Conservation (phyloP, 92 coral and sea anemone genomes). For the Umimayanthus chanpuru region DNA sequence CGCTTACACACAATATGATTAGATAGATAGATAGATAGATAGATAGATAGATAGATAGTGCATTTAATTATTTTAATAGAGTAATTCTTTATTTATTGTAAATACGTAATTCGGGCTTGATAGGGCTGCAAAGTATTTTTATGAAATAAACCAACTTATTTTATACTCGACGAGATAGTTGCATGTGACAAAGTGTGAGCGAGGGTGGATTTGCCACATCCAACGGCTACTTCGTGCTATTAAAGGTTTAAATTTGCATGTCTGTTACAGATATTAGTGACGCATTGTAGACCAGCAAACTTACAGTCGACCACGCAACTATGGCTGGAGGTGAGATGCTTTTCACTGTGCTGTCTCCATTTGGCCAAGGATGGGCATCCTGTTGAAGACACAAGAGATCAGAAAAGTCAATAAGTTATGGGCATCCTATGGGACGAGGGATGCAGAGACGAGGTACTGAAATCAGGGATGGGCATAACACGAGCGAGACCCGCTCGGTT, state of each 20-base stretch:
- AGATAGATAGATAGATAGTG: too few species aligned
- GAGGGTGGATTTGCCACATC: too few species aligned
- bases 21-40: too few species aligned
- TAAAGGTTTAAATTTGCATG: not conserved
- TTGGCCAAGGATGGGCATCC: constrained; percentile 94
- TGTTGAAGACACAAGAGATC: constrained; percentile 6
- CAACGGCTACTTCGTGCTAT: not conserved
- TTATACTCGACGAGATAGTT: not conserved
- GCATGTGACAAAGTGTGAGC: not conserved
- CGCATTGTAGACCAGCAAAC: constrained; percentile 21
- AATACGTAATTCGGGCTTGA: too few species aligned
- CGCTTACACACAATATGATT: too few species aligned
- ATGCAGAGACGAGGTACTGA: too few species aligned
- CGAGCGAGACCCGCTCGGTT: not conserved
- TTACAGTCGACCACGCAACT: constrained; percentile 98
- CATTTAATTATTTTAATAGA: too few species aligned
- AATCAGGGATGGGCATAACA: not conserved
- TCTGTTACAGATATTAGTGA: not conserved
- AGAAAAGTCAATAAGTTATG: not conserved
- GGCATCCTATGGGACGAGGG: too few species aligned
- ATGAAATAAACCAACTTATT: too few species aligned
- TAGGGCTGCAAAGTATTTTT: too few species aligned
- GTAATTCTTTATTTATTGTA: too few species aligned
- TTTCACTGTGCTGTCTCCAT: constrained; percentile 67
- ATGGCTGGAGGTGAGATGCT: constrained; percentile 96